Evolutionary conservation across 2,113 vertebrate species (phyloP).

Genomic region (Vidua chalybeata): DNA sequence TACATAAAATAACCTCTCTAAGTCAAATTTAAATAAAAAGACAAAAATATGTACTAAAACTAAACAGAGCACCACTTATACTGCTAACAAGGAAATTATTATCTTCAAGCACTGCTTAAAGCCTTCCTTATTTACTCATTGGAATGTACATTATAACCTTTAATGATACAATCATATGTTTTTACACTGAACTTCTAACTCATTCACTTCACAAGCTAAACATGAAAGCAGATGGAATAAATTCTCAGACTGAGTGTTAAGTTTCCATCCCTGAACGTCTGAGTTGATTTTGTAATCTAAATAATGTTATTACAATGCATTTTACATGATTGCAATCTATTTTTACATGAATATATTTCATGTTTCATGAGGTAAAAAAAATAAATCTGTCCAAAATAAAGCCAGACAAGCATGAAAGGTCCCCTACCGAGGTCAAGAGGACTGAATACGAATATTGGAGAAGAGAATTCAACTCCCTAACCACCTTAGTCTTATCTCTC

Average conservation of each 20-base stretch:
- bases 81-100: neutral
- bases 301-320: constrained; percentile 1
- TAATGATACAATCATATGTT: neutral
- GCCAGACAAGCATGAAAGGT: neutral
- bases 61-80: neutral
- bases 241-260: neutral
- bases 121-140: neutral
- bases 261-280: neutral
- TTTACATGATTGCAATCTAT: constrained; percentile 8
- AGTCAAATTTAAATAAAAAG: neutral
- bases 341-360: neutral
- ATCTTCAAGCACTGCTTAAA: neutral
- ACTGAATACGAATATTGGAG: neutral
- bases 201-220: neutral
- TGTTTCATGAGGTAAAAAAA: neutral
- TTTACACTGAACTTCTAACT: neutral
- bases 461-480: neutral
- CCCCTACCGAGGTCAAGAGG: neutral
- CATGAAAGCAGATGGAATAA: neutral
- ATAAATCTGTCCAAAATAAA: neutral
- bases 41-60: neutral
- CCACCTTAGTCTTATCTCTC: neutral
- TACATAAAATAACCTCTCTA: neutral
- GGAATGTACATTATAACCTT: neutral
- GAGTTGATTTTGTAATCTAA: neutral